Evolutionary conservation across 2,797 vertebrate genomes (phyloP), one percentile per base, ranked within the genome.

Genomic region (Diglossa cyanea): DNA sequence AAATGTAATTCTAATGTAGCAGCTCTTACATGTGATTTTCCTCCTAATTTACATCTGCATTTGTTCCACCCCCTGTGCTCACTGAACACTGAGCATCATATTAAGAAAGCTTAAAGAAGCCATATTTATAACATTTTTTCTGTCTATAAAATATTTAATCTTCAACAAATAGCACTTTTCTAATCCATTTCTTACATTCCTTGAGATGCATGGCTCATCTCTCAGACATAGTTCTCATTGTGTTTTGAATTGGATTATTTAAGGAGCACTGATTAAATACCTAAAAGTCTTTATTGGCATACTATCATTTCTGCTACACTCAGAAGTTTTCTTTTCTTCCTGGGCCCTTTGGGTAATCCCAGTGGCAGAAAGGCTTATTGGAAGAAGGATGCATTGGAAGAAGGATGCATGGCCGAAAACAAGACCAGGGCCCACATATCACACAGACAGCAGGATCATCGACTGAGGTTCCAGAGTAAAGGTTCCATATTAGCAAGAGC

Each of bases 161-260:
- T 65, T 88, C 19, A 90, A 44, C 20, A 93, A 90, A 65, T 54
- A 1, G 39, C 6, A 2, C 39, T 88, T 93, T 89, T 75, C 76
- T 91, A 72, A 88, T 79, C 78, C n/a, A 16, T 80, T 71, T 92
- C 75, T 81, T 81, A 58, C 68, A 44, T 90, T 74, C 40, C 26
- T 61, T 78, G 40, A 70, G 51, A 81, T 54, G 54, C 33, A 30
- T 18, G 25, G 50, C 58, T 93, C 72, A 66, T 76, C 25, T 85
- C 55, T 53, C 60, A 84, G 63, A 37, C 57, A n/a, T 28, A 35
- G 10, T 63, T 94, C 35, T 91, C 11, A 1, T 31, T 57, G 42
- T 87, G 28, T 57, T 93, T 93, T 88, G 68, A 88, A 86, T 19
- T 62, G 66, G 40, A 72, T 94, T 90, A 90, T 83, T 90, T 71